Evolutionary conservation across 2,797 vertebrate genomes (phyloP).

Genomic region (Notolepis coatsorum): DNA sequence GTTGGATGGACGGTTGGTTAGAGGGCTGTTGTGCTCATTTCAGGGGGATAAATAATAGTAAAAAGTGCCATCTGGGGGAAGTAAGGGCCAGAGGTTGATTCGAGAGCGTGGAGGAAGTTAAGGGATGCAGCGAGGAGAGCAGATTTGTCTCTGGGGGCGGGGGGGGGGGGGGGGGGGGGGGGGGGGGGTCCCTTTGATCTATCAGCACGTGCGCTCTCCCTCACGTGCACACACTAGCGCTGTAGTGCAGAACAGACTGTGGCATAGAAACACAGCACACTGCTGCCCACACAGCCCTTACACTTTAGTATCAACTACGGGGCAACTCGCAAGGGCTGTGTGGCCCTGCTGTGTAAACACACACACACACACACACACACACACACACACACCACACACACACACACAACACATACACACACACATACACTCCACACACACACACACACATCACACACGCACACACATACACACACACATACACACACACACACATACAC

Average conservation of each 20-base stretch:
- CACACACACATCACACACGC: too few species aligned
- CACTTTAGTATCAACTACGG: conserved; percentile 31
- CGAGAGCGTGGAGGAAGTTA: conserved; percentile 7
- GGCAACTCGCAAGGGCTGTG: not conserved
- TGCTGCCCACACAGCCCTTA: conserved; percentile 50
- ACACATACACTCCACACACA: too few species aligned
- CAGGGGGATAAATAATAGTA: conserved; percentile 41
- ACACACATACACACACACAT: not conserved
- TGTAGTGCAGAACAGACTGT: conserved; percentile 50
- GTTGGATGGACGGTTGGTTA: conserved; percentile 2
- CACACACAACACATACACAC: too few species aligned
- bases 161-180: conserved; percentile 2
- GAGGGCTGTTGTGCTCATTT: conserved; percentile 28
- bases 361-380: too few species aligned
- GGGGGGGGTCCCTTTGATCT: conserved; percentile 48
- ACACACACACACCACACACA: too few species aligned
- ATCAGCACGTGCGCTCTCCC: conserved; percentile 60
- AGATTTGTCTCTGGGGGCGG: conserved; percentile 37
- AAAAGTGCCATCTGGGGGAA: conserved; percentile 41
- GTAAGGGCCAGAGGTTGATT: conserved; percentile 29
- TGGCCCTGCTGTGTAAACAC: not conserved
- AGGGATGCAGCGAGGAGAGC: conserved; percentile 35
- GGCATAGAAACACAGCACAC: conserved; percentile 46
- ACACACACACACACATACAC: not conserved
- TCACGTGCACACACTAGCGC: conserved; percentile 60